Base-by-base conservation (phyloP, 2,113 vertebrate genomes). In the Siniperca chuatsi region DNA sequence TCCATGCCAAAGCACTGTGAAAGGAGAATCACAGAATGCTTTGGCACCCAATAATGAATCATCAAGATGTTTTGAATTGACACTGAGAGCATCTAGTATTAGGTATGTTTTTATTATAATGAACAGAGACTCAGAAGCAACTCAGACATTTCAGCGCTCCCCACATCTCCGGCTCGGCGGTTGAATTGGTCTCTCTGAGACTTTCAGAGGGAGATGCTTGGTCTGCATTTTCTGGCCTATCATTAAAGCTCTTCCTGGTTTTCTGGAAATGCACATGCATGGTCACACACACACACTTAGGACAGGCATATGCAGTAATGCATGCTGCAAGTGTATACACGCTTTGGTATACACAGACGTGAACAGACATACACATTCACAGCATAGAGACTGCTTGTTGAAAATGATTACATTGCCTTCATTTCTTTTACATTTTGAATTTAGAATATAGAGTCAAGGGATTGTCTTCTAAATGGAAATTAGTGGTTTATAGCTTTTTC, bases 11-110 rank as follows among this genome's bases (percentile, higher is more conserved):
- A 86, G 71, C 84, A 69, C 78, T 75, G 76, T 90, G 87, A 90
- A 87, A 54, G 81, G 50, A 81, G 84, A 87, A 87, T 84, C 84
- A 86, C 86, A 89, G 74, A 92, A 89, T 81, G 75, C 82, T 78
- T 87, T 86, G 84, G 77, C 84, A 89, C 84, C 89, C 68, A 66
- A 76, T 88, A 77, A 90, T 86, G 87, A 91, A 91, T 88, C 78
- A 90, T 90, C 79, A 85, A 83, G 82, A 88, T 90, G 82, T 90
- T 91, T 87, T 86, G 85, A 87, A 79, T 66, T 69, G 84, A 89
- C 87, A 82, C 58, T 33, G 78, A 84, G 83, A 83, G 84, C 74
- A 40, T 81, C 69, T 46, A 68, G 75, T 82, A 55, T 75, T 72
- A 85, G 86, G 75, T 88, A 55, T 81, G 50, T 78, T 71, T 87